Base-by-base conservation (phyloP, 2,888 invertebrate genomes). In the Beris morrisii region DNA sequence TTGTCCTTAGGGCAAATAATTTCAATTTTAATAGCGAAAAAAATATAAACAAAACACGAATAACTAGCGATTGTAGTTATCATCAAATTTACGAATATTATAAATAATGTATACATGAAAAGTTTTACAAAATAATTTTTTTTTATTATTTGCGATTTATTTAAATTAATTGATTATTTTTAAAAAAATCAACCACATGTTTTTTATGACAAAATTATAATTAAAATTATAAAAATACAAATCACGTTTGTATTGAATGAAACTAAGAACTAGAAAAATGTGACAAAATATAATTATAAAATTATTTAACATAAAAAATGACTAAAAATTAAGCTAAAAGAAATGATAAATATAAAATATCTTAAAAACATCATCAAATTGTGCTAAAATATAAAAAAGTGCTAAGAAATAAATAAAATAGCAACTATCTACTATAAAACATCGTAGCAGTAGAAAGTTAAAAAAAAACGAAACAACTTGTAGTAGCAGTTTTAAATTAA, bases 161-260 rank as follows among this genome's bases (percentile, higher is more conserved):
- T 58, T 58, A 6, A 58, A 12, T 58, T 43, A 54, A n/a, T 54
- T 54, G 4, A 12, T 32, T 3, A 38, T 56, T 56, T n/a, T 38
- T 4, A 38, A 30, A 59, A 59, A 31, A 30, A 38, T 52, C 11
- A 30, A 50, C 61, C 61, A 61, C 61, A 61, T 61, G 61, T 61
- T 61, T 61, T 61, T 61, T 61, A 61, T 61, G 61, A 61, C 38
- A 38, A 52, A 28, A 22, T 15, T 43, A n/a, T 22, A 38, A 38
- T 22, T 22, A 22, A 22, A 22, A 7, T 38, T 38, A 38, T 38
- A 38, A 38, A 38, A 38, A 38, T 38, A 38, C 38, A 38, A 38
- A 38, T 38, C 38, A 38, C 38, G 9, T 22, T 22, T 38, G 38
- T 38, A 38, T 38, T 9, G 38, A 38, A 3, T 9, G 9, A 38